Evolutionary conservation across 1,140 invertebrate species (phyloP), one percentile per base, ranked within the genome.

Genomic region (Bombus affinis): DNA sequence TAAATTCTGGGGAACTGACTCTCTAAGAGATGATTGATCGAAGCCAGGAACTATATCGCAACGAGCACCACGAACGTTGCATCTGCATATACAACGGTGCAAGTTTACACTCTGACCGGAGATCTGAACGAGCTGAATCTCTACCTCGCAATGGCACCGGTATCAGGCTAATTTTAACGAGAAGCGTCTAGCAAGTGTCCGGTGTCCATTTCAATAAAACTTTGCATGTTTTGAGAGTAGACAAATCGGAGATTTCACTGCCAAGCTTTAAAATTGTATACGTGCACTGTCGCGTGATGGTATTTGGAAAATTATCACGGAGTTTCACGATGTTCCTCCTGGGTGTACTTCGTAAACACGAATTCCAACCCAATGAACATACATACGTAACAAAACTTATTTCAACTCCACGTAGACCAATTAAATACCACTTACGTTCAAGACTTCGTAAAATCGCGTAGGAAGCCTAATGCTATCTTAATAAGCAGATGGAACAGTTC

Each of bases 1-100:
- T 71, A 80, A 80, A 80, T 80, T 62, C 78, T 70, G 44, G 42
- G 22, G 6, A 22, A 39, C 32, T 37, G 44, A n/a, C 32, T 35
- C 39, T 39, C 47, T 79, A 39, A 65, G 71, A 42, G 53, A 75
- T 83, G 81, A 80, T 79, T 66, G 77, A 79, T 86, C 81, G 81
- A 35, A 68, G 15, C 62, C 22, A 18, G 78, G 57, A 47, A 37
- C 39, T 72, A 37, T 13, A 12, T 53, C 6, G 32, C 15, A 2
- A 6, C 65, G 65, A 9, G 8, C 42, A 8, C 13, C 39, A 25
- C 13, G 28, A 1, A 12, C 8, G 3, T 22, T 71, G 25, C 37
- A 28, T 71, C 37, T 15, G 39, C 39, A 13, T 42, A 35, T n/a
- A 72, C 13, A 42, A 32, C 9, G 13, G n/a, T 32, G 4, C 4